Conservation (phyloP, 2,797 vertebrate species). For the Pantherophis alleghaniensis region DNA sequence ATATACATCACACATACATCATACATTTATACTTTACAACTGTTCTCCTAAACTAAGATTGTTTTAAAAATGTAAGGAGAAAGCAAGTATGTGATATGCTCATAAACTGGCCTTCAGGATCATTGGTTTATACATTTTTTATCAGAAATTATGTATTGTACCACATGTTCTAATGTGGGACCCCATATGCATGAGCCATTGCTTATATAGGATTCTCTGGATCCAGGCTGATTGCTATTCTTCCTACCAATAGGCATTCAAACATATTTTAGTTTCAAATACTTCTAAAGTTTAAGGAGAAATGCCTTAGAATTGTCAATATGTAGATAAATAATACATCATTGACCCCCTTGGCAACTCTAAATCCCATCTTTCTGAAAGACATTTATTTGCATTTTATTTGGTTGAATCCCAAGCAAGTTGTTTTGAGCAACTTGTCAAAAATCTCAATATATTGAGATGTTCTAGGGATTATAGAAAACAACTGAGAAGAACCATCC, state of each 20-base stretch:
- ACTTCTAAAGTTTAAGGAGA: slow-evolving; percentile 26
- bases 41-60: neutral
- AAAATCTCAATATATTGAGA: slow-evolving; percentile 42
- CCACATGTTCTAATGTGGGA: neutral
- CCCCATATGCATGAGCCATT: neutral
- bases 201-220: neutral
- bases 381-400: slow-evolving; percentile 47
- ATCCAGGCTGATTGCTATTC: slow-evolving; percentile 14
- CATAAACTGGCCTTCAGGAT: neutral
- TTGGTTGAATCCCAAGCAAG: slow-evolving; percentile 35
- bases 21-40: neutral
- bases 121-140: neutral
- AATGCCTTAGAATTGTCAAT: slow-evolving; percentile 12
- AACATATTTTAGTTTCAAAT: slow-evolving; percentile 26
- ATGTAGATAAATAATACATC: slow-evolving; percentile 29
- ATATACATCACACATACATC: neutral
- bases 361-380: slow-evolving; percentile 44
- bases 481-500: slow-evolving; percentile 29
- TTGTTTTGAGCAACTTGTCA: slow-evolving; percentile 34
- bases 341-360: slow-evolving; percentile 21
- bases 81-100: neutral
- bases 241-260: slow-evolving; percentile 15
- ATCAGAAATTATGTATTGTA: neutral
- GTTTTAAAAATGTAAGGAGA: neutral
- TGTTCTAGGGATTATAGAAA: neutral